Conservation (phyloP, 53 echinoderm and acorn worm genomes). For the Antedon mediterranea region DNA sequence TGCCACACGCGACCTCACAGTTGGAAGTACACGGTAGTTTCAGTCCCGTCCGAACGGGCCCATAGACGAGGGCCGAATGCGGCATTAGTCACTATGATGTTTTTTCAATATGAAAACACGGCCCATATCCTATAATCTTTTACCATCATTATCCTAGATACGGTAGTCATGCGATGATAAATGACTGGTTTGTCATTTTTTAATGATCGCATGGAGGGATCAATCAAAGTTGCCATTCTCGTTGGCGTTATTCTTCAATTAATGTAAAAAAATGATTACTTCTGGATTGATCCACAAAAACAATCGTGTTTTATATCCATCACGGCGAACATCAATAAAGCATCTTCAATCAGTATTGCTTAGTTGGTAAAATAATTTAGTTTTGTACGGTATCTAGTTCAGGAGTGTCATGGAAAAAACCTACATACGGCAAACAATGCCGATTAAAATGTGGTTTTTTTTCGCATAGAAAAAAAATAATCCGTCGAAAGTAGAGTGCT, state of each 20-base stretch:
- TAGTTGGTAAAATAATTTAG: too few species aligned
- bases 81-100: background rate
- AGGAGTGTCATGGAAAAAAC: too few species aligned
- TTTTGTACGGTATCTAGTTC: too few species aligned
- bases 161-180: background rate
- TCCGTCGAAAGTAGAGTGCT: too few species aligned
- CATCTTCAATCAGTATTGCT: background rate
- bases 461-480: too few species aligned
- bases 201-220: background rate
- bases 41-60: too few species aligned
- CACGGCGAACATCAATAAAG: background rate
- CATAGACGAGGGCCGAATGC: background rate
- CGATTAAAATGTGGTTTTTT: too few species aligned
- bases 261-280: background rate
- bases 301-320: background rate
- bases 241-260: background rate
- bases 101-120: background rate
- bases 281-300: background rate
- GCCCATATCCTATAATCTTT: background rate
- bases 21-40: too few species aligned
- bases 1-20: too few species aligned
- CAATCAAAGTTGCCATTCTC: background rate
- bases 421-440: too few species aligned
- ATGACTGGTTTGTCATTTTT: background rate
- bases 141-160: background rate